Conservation (phyloP, 2,888 invertebrate genomes). For the Lymantria dispar region DNA sequence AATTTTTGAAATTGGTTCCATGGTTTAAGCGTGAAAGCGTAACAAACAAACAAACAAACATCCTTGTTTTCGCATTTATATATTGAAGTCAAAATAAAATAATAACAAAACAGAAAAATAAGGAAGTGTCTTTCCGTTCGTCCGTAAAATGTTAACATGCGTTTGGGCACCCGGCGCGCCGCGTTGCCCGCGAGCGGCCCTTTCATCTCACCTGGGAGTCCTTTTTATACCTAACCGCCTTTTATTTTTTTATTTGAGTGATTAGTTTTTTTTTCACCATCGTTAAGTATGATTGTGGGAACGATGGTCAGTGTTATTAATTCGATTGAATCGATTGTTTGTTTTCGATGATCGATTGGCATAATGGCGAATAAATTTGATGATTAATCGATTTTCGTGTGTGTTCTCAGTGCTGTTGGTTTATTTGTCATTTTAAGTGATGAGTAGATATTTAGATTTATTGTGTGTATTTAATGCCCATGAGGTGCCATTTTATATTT, state of each 20-base stretch:
- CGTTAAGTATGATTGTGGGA: conserved; percentile 73
- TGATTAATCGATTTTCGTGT: conserved; percentile 31
- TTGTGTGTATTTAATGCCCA: background rate
- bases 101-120: conserved; percentile 25
- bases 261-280: conserved; percentile 62
- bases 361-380: conserved; percentile 27
- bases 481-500: background rate
- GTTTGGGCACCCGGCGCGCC: conserved; percentile 43
- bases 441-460: background rate
- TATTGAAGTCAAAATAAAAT: conserved; percentile 6
- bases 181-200: conserved; percentile 44
- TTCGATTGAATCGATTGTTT: conserved; percentile 64
- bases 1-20: too few relatives aligned
- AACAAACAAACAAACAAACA: too few relatives aligned
- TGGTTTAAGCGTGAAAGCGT: too few relatives aligned
- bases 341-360: conserved; percentile 43
- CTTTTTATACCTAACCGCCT: conserved; percentile 48
- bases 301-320: conserved; percentile 67
- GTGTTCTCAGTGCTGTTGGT: conserved; percentile 14
- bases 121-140: conserved; percentile 65
- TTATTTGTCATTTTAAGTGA: conserved; percentile 19
- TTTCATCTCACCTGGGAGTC: conserved; percentile 76
- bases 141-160: conserved; percentile 60
- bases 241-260: conserved; percentile 59
- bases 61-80: too few relatives aligned